Percentiles rank a stretch among this genome's conserved stretches.
phyloP scores from a whole-genome alignment of 2,888 invertebrate species.

The Rhagium mordax region DNA sequence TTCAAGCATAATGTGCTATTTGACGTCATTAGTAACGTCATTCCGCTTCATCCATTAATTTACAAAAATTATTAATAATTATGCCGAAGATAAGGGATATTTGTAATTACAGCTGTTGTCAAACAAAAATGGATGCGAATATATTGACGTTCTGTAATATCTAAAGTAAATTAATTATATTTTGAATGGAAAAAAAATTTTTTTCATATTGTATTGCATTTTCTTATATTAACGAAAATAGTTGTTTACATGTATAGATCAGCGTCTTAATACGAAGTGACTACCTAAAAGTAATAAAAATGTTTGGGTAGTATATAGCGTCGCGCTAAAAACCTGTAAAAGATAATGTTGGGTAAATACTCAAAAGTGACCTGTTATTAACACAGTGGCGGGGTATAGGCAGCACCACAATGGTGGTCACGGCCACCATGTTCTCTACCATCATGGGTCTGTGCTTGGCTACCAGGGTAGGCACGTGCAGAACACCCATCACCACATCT shows the following conservation, averaged over 20 bases:
- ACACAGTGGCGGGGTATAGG: constrained; percentile 69
- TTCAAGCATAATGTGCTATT: neutral
- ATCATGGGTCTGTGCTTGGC: constrained; percentile 65
- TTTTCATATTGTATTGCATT: no score
- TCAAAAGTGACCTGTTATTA: constrained; percentile 58
- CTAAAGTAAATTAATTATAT: neutral
- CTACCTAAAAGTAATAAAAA: neutral
- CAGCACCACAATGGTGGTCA: constrained; percentile 66
- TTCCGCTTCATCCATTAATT: neutral
- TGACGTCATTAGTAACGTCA: constrained; percentile 1
- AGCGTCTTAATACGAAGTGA: neutral
- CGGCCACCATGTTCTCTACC: constrained; percentile 69
- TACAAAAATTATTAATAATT: neutral
- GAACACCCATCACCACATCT: constrained; percentile 64
- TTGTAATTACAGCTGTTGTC: neutral
- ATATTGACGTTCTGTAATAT: neutral
- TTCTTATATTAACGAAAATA: neutral
- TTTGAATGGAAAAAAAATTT: neutral
- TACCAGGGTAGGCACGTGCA: constrained; percentile 66
- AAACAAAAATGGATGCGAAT: neutral
- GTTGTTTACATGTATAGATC: neutral
- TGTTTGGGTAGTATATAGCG: neutral
- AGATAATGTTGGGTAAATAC: constrained; percentile 39
- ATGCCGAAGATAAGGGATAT: neutral
- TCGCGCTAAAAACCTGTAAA: neutral